Conservation (phyloP, 2,113 vertebrate genomes). For the Tangachromis dhanisi region DNA sequence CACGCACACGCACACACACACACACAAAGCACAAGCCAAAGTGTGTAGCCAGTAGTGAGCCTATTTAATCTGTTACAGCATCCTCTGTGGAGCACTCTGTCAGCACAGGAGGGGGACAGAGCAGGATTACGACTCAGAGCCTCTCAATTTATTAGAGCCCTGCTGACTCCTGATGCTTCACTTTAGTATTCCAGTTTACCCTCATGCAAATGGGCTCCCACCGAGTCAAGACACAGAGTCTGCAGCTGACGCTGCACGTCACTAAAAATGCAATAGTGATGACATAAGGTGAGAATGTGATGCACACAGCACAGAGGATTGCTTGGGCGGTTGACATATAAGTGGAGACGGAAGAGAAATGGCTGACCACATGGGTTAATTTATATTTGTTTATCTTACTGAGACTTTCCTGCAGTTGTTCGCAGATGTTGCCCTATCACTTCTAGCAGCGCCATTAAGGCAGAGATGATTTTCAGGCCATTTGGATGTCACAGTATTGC, state of each 20-base stretch:
- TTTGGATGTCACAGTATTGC: slow-evolving; percentile 12
- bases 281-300: background rate
- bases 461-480: slow-evolving; percentile 21
- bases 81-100: slow-evolving; percentile 32
- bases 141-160: slow-evolving; percentile 29
- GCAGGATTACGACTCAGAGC: slow-evolving; percentile 31
- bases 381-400: background rate
- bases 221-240: background rate
- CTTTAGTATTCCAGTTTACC: background rate
- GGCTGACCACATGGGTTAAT: background rate
- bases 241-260: background rate
- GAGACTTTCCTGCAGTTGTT: background rate
- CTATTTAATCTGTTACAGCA: slow-evolving; percentile 41
- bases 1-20: background rate
- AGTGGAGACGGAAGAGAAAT: background rate
- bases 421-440: slow-evolving; percentile 21
- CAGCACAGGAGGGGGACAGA: slow-evolving; percentile 19
- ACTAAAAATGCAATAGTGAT: background rate
- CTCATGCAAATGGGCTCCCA: slow-evolving; percentile 11
- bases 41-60: background rate
- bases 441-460: slow-evolving; percentile 14
- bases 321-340: background rate
- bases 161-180: slow-evolving; percentile 28
- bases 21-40: background rate
- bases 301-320: background rate